Evolutionary conservation across 2,888 invertebrate species (phyloP).

Genomic region (Acanthococcus lagerstroemiae): DNA sequence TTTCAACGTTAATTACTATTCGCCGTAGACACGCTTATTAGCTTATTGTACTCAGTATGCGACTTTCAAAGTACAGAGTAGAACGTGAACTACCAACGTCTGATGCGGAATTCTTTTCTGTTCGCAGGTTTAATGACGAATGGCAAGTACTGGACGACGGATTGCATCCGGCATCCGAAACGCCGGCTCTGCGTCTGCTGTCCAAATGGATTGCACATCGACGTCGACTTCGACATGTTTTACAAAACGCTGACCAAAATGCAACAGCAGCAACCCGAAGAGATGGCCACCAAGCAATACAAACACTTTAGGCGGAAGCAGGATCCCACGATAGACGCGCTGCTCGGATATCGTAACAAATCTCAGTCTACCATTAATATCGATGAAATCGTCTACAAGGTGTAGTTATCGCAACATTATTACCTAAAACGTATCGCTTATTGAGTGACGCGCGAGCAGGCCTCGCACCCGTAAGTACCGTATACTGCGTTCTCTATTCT

Average conservation of each 20-base stretch:
- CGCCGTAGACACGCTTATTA: no score
- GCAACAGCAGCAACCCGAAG: not conserved
- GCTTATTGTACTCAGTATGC: no score
- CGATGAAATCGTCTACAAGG: conserved; percentile 24
- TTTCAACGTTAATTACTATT: no score
- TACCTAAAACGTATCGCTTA: not conserved
- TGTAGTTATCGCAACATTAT: not conserved
- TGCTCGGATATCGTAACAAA: conserved; percentile 13
- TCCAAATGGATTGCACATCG: conserved; percentile 25
- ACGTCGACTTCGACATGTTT: conserved; percentile 24
- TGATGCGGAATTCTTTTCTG: no score
- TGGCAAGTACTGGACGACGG: conserved; percentile 25
- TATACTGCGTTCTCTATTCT: not conserved
- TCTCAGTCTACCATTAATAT: not conserved
- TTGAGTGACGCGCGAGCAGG: no score
- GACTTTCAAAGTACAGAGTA: no score
- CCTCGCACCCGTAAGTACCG: no score
- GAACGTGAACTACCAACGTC: no score
- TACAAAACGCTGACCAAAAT: conserved; percentile 23
- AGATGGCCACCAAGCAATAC: conserved; percentile 7
- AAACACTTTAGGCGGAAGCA: conserved; percentile 14
- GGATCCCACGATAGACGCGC: conserved; percentile 12
- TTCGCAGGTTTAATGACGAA: conserved; percentile 22
- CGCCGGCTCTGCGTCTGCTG: conserved; percentile 23
- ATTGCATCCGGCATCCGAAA: conserved; percentile 27